Percentiles rank a stretch among this genome's conserved stretches.
phyloP scores from a whole-genome alignment of 2,113 vertebrate genomes.

The cattle (Bos taurus) region ARS-UCD2.0 NC_037349.1:37441501-37442000 shows the following conservation, averaged over 20 bases:
- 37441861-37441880: rapidly evolving
- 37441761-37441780: not conserved
- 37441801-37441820: not conserved
- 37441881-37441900: rapidly evolving
- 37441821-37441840: rapidly evolving
- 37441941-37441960: rapidly evolving
- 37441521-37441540: conserved; percentile 77
- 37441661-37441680: conserved; percentile 52
- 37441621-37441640: conserved; percentile 73
- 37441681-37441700: not conserved
- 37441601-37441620: conserved; percentile 76
- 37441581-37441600: conserved; percentile 78
- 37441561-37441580: conserved; percentile 76
- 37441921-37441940: rapidly evolving
- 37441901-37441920: too few species aligned
- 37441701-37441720: not conserved
- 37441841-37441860: rapidly evolving
- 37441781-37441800: not conserved
- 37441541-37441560: conserved; percentile 68
- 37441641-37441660: conserved; percentile 61
- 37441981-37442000: rapidly evolving
- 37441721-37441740: not conserved
- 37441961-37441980: not conserved
- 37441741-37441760: not conserved
- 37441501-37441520: conserved; percentile 74